Conservation (phyloP, 2,113 vertebrate genomes). For the Eonycteris spelaea region DNA sequence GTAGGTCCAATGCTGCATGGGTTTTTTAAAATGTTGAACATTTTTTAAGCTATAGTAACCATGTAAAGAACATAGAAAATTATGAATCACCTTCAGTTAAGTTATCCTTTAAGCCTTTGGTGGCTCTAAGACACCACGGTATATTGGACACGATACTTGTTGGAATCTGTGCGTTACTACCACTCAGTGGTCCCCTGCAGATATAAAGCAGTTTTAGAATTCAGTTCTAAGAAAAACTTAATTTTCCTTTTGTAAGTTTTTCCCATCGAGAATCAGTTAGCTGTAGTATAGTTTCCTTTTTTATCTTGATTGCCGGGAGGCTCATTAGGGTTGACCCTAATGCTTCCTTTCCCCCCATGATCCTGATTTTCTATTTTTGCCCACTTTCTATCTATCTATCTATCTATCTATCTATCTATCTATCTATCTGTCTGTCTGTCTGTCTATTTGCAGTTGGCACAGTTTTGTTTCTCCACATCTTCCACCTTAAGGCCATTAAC, state of each 20-base stretch:
- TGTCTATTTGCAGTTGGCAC: too few species aligned
- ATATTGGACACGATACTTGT: neutral
- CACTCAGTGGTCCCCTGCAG: neutral
- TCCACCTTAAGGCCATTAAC: neutral
- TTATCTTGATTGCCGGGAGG: neutral
- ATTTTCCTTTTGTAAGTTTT: neutral
- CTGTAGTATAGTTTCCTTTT: neutral
- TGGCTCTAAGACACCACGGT: neutral
- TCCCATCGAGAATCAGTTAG: neutral
- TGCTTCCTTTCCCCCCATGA: neutral
- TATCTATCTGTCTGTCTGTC: too few species aligned
- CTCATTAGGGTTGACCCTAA: neutral
- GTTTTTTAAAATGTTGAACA: neutral
- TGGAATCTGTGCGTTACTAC: neutral
- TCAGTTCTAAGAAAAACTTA: neutral
- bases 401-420: too few species aligned
- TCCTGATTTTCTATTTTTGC: neutral
- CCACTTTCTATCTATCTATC: too few species aligned
- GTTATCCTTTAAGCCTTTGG: neutral
- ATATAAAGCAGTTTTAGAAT: neutral
- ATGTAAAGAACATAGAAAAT: neutral
- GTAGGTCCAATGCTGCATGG: neutral
- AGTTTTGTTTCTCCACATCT: neutral
- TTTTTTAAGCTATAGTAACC: neutral
- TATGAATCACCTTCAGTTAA: neutral